Evolutionary conservation across 2,797 vertebrate genomes (phyloP).

Genomic region (Ispidina picta): DNA sequence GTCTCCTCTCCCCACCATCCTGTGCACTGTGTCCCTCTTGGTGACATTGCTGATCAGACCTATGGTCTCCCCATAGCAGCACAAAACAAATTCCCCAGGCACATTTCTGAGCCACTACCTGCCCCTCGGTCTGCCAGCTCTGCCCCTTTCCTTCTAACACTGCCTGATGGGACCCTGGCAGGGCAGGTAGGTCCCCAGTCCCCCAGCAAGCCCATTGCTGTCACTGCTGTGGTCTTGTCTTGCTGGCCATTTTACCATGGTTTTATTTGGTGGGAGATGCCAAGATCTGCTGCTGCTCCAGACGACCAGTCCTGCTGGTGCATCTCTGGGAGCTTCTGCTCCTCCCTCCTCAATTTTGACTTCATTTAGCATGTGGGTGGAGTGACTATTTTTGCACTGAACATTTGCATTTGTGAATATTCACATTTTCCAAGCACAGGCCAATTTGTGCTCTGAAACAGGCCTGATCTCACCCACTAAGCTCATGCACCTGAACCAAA

Average conservation of each 20-base stretch:
- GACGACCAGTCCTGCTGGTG: neutral
- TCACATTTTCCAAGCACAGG: slow-evolving; percentile 35
- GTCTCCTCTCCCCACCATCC: fast-evolving
- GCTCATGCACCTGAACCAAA: neutral
- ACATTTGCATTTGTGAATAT: slow-evolving; percentile 63
- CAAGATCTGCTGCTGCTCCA: neutral
- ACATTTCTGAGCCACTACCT: neutral
- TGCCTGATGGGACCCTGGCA: neutral
- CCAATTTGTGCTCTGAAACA: neutral
- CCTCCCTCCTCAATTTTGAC: slow-evolving; percentile 16
- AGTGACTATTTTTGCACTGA: slow-evolving; percentile 61
- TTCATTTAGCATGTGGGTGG: slow-evolving; percentile 10
- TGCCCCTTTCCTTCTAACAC: neutral
- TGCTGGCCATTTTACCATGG: neutral
- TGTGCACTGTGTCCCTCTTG: neutral
- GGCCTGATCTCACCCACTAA: neutral
- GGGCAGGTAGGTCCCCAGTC: neutral
- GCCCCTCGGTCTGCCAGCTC: neutral
- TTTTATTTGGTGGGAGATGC: neutral
- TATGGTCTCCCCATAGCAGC: neutral
- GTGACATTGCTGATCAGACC: neutral
- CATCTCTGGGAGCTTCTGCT: neutral
- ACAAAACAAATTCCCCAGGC: neutral
- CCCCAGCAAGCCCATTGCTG: neutral
- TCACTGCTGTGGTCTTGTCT: fast-evolving